Conservation (phyloP, 2,888 invertebrate genomes). For the Ypsolopha scabrella region DNA sequence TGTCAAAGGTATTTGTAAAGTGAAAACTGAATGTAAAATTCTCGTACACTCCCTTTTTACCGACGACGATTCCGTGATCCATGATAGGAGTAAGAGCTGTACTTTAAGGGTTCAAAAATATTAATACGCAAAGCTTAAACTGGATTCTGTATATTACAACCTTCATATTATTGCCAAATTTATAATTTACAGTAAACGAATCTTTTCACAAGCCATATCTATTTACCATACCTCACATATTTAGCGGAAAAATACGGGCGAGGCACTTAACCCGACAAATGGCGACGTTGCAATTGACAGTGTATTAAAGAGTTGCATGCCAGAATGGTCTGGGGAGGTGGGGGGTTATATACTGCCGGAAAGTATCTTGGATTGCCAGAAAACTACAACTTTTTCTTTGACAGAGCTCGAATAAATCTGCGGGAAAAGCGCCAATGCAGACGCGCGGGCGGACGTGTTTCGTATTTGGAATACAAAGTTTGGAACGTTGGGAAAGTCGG, state of each 20-base stretch:
- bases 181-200: too few species aligned
- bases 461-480: slow-evolving; percentile 2
- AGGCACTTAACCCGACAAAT: slow-evolving; percentile 64
- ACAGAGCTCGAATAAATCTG: slow-evolving; percentile 62
- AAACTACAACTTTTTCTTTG: slow-evolving; percentile 59
- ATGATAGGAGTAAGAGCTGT: not conserved
- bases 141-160: too few species aligned
- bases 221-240: slow-evolving; percentile 21
- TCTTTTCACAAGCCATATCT: too few species aligned
- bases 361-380: slow-evolving; percentile 46
- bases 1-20: too few species aligned
- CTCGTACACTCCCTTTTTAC: too few species aligned
- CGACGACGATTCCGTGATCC: too few species aligned
- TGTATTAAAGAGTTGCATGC: slow-evolving; percentile 65
- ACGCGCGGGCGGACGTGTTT: slow-evolving; percentile 19
- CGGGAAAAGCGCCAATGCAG: slow-evolving; percentile 40
- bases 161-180: too few species aligned
- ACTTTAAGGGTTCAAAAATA: not conserved
- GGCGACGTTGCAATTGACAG: slow-evolving; percentile 65
- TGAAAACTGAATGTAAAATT: too few species aligned
- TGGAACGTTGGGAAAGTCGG: not conserved
- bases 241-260: slow-evolving; percentile 37
- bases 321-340: slow-evolving; percentile 29
- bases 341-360: slow-evolving; percentile 6
- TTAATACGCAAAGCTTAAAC: too few species aligned